A percentile compares a stretch with the other conserved stretches of the same genome.
phyloP scores from a whole-genome alignment of 2,113 vertebrate species.

The Regulus satrapa region DNA sequence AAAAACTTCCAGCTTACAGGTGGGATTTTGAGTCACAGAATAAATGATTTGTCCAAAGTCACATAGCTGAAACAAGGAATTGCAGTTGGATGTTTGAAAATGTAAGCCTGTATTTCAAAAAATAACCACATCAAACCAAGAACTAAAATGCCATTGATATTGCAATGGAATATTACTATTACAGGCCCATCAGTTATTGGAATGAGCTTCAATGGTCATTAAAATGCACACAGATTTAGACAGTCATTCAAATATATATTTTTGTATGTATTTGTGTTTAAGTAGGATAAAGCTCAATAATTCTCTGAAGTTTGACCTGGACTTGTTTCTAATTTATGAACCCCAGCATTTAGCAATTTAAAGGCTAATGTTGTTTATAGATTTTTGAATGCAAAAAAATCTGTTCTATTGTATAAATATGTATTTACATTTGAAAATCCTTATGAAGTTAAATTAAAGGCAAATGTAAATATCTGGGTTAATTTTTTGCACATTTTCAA shows the following conservation, averaged over 20 bases:
- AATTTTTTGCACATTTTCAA: conserved; percentile 63
- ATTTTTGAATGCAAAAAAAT: conserved; percentile 62
- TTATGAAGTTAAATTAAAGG: conserved; percentile 68
- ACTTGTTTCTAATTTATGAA: neutral
- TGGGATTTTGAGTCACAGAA: neutral
- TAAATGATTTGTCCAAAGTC: neutral
- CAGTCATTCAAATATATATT: neutral
- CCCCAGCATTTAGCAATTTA: conserved; percentile 60
- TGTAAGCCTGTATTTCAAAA: neutral
- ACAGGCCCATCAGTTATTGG: neutral
- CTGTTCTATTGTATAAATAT: conserved; percentile 67
- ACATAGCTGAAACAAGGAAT: neutral
- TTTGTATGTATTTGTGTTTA: neutral
- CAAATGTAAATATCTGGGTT: conserved; percentile 59
- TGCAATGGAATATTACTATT: neutral
- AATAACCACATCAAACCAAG: neutral
- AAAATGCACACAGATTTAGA: neutral
- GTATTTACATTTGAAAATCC: conserved; percentile 54
- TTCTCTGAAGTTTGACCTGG: neutral
- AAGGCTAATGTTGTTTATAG: conserved; percentile 64
- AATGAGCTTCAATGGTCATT: neutral
- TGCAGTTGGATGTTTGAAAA: neutral
- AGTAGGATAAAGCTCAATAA: neutral
- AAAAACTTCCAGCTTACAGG: neutral
- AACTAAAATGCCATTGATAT: neutral